Percentiles rank a stretch among this genome's conserved stretches.
Conservation (phyloP, 2,113 vertebrate genomes). For the Xyliphius kryptos region DNA sequence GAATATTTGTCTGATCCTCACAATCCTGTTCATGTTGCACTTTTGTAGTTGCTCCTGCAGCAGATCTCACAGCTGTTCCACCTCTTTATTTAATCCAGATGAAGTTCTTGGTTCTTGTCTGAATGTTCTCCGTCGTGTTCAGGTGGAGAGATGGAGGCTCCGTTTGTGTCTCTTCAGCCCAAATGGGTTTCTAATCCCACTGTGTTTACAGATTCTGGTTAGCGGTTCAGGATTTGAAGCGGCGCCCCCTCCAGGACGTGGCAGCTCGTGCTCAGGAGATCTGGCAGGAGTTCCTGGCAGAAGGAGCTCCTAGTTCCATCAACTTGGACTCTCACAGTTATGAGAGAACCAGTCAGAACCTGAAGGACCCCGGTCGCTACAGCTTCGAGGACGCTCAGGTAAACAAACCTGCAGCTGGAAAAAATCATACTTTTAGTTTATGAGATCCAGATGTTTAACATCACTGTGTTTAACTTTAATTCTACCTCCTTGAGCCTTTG, state of each 20-base stretch:
- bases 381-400: slow-evolving; percentile 96
- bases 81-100: too few relatives aligned
- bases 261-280: slow-evolving; percentile 82
- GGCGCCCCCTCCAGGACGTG: slow-evolving; percentile 83
- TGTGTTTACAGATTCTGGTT: slow-evolving; percentile 80
- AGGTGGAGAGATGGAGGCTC: too few relatives aligned
- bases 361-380: slow-evolving; percentile 89
- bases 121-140: too few relatives aligned
- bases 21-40: too few relatives aligned
- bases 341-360: slow-evolving; percentile 89
- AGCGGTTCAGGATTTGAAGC: slow-evolving; percentile 89
- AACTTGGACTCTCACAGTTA: slow-evolving; percentile 97
- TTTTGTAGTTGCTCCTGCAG: too few relatives aligned
- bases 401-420: background rate
- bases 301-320: slow-evolving; percentile 89
- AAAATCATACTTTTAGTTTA: background rate
- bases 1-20: too few relatives aligned
- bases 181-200: too few relatives aligned
- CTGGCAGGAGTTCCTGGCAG: slow-evolving; percentile 94
- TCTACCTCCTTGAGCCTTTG: background rate
- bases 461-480: background rate
- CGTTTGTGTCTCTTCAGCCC: too few relatives aligned
- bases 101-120: too few relatives aligned
- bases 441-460: too few relatives aligned
- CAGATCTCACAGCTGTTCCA: too few relatives aligned